Evolutionary conservation across 2,888 invertebrate species (phyloP).

Genomic region (Epiblema foenella): DNA sequence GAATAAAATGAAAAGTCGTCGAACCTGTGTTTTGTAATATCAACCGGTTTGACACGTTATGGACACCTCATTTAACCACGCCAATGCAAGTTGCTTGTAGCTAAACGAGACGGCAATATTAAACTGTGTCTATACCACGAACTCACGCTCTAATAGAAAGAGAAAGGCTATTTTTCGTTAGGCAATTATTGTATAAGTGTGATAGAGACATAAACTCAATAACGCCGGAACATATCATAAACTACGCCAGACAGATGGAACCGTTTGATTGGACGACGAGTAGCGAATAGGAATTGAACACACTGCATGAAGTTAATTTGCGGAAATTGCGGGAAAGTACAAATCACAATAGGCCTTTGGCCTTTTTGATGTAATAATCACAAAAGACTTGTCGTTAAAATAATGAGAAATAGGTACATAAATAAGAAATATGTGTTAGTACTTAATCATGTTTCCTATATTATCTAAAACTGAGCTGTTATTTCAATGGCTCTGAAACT

Average conservation of each 20-base stretch:
- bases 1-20: constrained; percentile 78
- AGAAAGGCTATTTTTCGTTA: constrained; percentile 57
- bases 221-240: constrained; percentile 63
- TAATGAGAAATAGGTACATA: not conserved
- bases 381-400: not conserved
- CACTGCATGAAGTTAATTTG: constrained; percentile 63
- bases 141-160: constrained; percentile 63
- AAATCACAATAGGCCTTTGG: not conserved
- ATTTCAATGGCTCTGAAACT: not conserved
- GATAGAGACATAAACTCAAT: constrained; percentile 59
- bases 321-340: constrained; percentile 49
- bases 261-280: constrained; percentile 82
- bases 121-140: constrained; percentile 55
- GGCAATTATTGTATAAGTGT: constrained; percentile 54
- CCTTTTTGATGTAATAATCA: not conserved
- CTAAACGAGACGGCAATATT: constrained; percentile 60
- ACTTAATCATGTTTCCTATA: not conserved
- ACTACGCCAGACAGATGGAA: constrained; percentile 89
- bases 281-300: constrained; percentile 80
- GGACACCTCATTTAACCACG: constrained; percentile 58
- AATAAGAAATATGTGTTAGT: not conserved
- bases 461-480: not conserved
- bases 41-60: constrained; percentile 61
- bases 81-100: constrained; percentile 46
- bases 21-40: constrained; percentile 75